Base-by-base conservation (phyloP, 1,140 invertebrate genomes). In the Cataglyphis hispanica region DNA sequence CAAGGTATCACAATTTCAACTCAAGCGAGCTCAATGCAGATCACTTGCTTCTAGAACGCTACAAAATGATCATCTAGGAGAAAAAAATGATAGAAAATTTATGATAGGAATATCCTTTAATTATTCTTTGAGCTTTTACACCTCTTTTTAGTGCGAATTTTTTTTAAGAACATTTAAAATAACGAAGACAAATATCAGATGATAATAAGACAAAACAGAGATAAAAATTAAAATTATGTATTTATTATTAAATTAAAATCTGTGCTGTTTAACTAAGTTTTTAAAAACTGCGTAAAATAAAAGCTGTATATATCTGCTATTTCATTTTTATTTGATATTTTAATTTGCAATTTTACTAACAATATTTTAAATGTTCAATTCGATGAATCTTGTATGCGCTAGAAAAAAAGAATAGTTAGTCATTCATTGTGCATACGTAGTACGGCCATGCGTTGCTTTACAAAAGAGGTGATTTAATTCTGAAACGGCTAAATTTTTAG, bases 1-100 rank as follows among this genome's bases (percentile, higher is more conserved):
- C 80, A 67, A 37, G 60, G 53, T 25, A 80, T 50, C 60, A 63
- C 67, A 76, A 85, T 85, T 85, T 80, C 69, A 43, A 34, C 25
- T 64, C 46, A 40, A 75, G 19, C 22, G 7, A n/a, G 50, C 16
- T 84, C 77, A 76, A 89, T 74, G 84, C 78, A 84, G 50, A 75
- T 61, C n/a, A 22, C 25, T 83, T 1, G 40, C 22, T 56, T 40
- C 16, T 56, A 50, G 8, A 85, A 27, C 43, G 50, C 31, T 37
- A 25, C 10, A 85, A 25, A 67, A 53, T 67, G 37, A 61, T 64
- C 40, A 84, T 58, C 34, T 86, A 56, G 10, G 22, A 77, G 78
- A 46, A 63, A 85, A 78, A 16, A 53, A 61, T n/a, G n/a, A n/a
- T n/a, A n/a, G n/a, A n/a, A n/a, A n/a, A n/a, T 60, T 31, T 7